Base-by-base conservation (phyloP, 2,888 invertebrate species). In the Pyrochroa serraticornis region DNA sequence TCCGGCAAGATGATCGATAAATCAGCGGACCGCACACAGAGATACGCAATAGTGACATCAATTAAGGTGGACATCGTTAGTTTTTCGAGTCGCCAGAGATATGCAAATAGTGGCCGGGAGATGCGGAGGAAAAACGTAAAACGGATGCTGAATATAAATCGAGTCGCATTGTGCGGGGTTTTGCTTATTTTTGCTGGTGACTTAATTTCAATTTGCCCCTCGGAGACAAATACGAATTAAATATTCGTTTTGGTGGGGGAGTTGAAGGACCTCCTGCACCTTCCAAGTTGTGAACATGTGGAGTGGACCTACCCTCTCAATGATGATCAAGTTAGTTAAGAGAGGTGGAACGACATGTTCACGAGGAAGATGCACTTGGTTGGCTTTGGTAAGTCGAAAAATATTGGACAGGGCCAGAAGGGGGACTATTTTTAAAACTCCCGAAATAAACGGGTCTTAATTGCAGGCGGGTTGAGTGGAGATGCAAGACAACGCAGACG, bases 11-110 rank as follows among this genome's bases (percentile, higher is more conserved):
- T 22, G 22, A 22, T 22, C 22, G 22, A 22, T 38, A 31, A 47
- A 30, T 47, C 41, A 30, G 35, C 52, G 14, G 63, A 63, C 63
- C 63, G 51, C 63, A 52, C 63, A 63, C 58, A 42, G 50, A 48
- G 55, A 54, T 34, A 52, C 47, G 42, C 31, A 58, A 58, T 39
- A 10, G 8, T 57, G 67, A 69, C 68, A 69, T 71, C 69, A 71
- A 71, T 70, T 70, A 71, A 66, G 67, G 50, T 69, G 71, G 71
- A 71, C 71, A 70, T 70, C 69, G 64, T 71, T 68, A 67, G 65
- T 48, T 55, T 55, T 48, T 46, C 31, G 45, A 38, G 41, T 47
- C 32, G 44, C 37, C 42, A 30, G 7, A n/a, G 60, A 47, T 60
- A 60, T 60, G 60, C 60, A 60, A 60, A 60, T 60, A 45, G 44